Conservation (phyloP, 2,888 invertebrate genomes). For the Oxystoma pomonae region DNA sequence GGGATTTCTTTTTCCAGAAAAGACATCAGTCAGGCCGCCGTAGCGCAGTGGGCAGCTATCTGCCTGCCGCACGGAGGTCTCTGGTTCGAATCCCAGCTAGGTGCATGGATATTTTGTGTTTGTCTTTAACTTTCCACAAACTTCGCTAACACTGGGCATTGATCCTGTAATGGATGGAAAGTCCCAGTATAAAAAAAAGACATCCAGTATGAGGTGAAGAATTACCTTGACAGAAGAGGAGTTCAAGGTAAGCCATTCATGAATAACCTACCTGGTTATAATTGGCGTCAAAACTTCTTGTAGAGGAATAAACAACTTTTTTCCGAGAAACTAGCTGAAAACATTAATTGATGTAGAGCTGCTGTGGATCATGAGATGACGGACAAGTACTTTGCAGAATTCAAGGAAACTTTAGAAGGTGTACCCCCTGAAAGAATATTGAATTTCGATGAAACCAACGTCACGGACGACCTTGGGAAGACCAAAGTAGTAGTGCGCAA, state of each 20-base stretch:
- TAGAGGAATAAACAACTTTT: background rate
- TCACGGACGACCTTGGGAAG: conserved; percentile 8
- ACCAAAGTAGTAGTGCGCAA: conserved; percentile 3
- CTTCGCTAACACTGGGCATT: too few species aligned
- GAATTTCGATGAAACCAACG: conserved; percentile 9
- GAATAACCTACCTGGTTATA: background rate
- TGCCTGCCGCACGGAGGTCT: too few species aligned
- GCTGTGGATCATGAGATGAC: conserved; percentile 6
- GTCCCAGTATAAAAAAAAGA: too few species aligned
- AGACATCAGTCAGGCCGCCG: too few species aligned
- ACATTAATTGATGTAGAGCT: conserved; percentile 23
- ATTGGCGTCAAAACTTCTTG: background rate
- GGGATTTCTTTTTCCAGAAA: background rate
- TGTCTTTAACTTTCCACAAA: too few species aligned
- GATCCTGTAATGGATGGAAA: too few species aligned
- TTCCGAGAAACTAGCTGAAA: conserved; percentile 15
- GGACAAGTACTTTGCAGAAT: conserved; percentile 3
- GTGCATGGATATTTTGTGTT: too few species aligned
- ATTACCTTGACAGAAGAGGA: background rate
- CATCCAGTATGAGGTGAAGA: background rate
- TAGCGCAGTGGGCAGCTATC: too few species aligned
- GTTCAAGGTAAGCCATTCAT: background rate
- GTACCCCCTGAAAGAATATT: conserved; percentile 2
- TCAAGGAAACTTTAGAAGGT: conserved; percentile 2
- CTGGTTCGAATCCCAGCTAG: too few species aligned